Evolutionary conservation across 2,888 invertebrate genomes (phyloP).

Genomic region (Acronicta psi): DNA sequence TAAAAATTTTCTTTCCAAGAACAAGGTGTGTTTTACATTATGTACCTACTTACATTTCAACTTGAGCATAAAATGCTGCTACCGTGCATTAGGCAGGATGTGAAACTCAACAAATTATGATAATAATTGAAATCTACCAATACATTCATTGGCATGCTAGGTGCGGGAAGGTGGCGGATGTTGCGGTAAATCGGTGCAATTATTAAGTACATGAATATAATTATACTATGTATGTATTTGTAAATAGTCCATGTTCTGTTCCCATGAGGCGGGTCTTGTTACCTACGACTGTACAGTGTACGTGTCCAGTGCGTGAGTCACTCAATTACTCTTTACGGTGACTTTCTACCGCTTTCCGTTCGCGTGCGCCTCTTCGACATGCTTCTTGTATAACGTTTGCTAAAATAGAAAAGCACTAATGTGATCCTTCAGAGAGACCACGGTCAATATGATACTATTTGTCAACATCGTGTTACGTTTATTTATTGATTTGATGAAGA

Average conservation of each 20-base stretch:
- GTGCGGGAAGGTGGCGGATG: slow-evolving; percentile 68
- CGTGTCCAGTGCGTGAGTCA: slow-evolving; percentile 78
- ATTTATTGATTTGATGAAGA: neutral
- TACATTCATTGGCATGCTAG: slow-evolving; percentile 61
- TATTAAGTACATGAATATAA: slow-evolving; percentile 55
- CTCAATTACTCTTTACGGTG: slow-evolving; percentile 66
- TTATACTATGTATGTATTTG: too few species aligned
- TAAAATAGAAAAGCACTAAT: slow-evolving; percentile 82
- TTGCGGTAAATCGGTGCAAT: slow-evolving; percentile 64
- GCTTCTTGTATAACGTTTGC: slow-evolving; percentile 78
- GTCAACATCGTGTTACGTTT: slow-evolving; percentile 14
- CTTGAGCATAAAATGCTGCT: slow-evolving; percentile 14
- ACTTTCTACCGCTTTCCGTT: slow-evolving; percentile 80
- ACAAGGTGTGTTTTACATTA: neutral
- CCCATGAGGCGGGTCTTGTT: slow-evolving; percentile 52
- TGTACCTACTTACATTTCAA: slow-evolving; percentile 32
- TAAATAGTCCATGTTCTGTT: slow-evolving; percentile 68
- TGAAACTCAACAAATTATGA: slow-evolving; percentile 53
- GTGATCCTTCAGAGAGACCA: slow-evolving; percentile 60
- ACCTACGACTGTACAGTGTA: slow-evolving; percentile 38
- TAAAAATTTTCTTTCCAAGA: slow-evolving; percentile 11
- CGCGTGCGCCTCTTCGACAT: slow-evolving; percentile 70
- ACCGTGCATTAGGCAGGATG: slow-evolving; percentile 49
- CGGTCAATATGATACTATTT: slow-evolving; percentile 22
- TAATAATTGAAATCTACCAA: slow-evolving; percentile 37